phyloP scores from a whole-genome alignment of 2,797 vertebrate species.

The Darevskia mixta region DNA sequence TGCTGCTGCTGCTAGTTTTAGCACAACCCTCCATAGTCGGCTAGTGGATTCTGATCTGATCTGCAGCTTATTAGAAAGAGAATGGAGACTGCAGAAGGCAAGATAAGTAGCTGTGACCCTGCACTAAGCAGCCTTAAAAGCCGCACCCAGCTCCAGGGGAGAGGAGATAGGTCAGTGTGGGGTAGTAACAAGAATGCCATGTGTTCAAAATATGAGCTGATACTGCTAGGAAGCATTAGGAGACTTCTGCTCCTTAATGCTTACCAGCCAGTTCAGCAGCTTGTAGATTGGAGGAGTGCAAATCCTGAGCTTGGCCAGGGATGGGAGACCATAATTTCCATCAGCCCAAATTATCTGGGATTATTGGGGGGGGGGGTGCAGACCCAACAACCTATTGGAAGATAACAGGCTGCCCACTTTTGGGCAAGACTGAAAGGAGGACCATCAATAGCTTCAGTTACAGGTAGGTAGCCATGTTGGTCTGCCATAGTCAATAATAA shows the following conservation, averaged over 20 bases:
- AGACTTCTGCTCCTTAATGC: not conserved
- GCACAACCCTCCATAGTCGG: not conserved
- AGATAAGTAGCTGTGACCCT: not conserved
- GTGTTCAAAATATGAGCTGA: not conserved
- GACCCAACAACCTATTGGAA: too few species aligned
- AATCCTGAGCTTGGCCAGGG: not conserved
- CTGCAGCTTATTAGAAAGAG: not conserved
- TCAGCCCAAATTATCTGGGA: too few species aligned
- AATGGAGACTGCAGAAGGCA: not conserved
- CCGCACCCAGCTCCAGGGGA: not conserved
- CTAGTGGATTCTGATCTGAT: not conserved
- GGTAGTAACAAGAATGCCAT: not conserved
- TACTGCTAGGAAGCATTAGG: not conserved
- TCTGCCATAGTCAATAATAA: too few species aligned
- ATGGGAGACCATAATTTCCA: too few species aligned
- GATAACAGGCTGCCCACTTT: not conserved
- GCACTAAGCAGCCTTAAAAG: not conserved
- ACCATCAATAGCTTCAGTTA: not conserved
- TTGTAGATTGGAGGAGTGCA: not conserved
- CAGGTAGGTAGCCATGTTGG: too few species aligned
- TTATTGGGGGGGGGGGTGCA: too few species aligned
- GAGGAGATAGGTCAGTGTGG: not conserved
- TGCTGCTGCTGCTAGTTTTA: not conserved
- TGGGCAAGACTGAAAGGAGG: too few species aligned
- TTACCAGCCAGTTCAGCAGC: not conserved